Evolutionary conservation across 2,888 invertebrate genomes (phyloP).

Genomic region (Sialis fuliginosa): DNA sequence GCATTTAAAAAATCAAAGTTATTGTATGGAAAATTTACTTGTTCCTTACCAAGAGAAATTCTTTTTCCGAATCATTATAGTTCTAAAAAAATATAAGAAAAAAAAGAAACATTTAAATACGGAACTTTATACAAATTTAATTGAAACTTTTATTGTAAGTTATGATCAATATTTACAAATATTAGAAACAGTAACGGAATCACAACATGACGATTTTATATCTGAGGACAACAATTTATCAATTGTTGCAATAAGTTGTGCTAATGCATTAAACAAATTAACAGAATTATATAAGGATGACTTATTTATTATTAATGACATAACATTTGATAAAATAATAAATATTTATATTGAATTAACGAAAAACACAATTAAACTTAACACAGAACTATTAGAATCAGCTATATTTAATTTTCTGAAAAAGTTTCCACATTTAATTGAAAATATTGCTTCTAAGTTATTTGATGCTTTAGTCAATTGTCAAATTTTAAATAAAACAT

Average conservation of each 20-base stretch:
- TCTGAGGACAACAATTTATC: slow-evolving; percentile 31
- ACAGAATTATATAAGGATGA: slow-evolving; percentile 17
- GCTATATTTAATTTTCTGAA: slow-evolving; percentile 36
- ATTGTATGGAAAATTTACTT: slow-evolving; percentile 19
- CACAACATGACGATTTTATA: slow-evolving; percentile 23
- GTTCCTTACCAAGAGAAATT: slow-evolving; percentile 36
- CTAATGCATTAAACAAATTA: slow-evolving; percentile 29
- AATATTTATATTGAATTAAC: slow-evolving; percentile 22
- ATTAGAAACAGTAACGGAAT: slow-evolving; percentile 24
- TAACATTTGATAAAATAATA: slow-evolving; percentile 22
- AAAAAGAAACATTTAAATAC: slow-evolving; percentile 10
- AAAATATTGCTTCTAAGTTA: slow-evolving; percentile 29
- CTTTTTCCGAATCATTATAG: slow-evolving; percentile 26
- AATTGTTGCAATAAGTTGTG: slow-evolving; percentile 31
- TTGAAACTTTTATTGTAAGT: slow-evolving; percentile 24
- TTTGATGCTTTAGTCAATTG: slow-evolving; percentile 33
- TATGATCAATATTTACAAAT: slow-evolving; percentile 26
- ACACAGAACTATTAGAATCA: slow-evolving; percentile 26
- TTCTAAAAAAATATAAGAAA: slow-evolving; percentile 28
- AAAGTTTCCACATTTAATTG: slow-evolving; percentile 39
- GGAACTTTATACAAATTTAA: slow-evolving; percentile 24
- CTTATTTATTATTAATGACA: slow-evolving; percentile 12
- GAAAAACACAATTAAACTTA: slow-evolving; percentile 14
- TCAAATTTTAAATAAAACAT: slow-evolving; percentile 34
- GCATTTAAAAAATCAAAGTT: slow-evolving; percentile 9